Percentiles rank a stretch among this genome's conserved stretches.
phyloP scores from a whole-genome alignment of 92 coral and sea anemone genomes.

The Bergia sp. region DNA sequence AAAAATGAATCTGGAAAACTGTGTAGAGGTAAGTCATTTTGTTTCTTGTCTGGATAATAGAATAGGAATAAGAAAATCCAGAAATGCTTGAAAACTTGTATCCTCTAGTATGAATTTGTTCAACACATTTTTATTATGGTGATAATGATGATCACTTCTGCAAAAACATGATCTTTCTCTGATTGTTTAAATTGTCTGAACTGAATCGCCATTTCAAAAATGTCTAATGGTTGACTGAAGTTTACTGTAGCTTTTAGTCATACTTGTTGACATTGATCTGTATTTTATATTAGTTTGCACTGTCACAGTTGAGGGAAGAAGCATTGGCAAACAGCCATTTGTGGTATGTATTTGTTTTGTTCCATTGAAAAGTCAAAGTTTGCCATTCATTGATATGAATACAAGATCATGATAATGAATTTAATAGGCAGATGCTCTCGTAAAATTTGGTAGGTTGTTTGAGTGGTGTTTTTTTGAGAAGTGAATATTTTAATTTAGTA shows the following conservation, averaged over 20 bases:
- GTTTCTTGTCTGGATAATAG: not conserved
- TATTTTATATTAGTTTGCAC: not conserved
- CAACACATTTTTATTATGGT: not conserved
- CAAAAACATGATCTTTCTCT: not conserved
- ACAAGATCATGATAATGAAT: too few relatives aligned
- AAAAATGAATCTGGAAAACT: not conserved
- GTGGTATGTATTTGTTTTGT: too few relatives aligned
- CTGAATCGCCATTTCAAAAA: constrained; percentile 20
- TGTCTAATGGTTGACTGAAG: not conserved
- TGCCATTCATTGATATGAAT: too few relatives aligned
- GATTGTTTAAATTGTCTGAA: constrained; percentile 33
- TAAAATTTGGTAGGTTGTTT: too few relatives aligned
- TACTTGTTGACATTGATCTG: not conserved
- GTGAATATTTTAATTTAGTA: too few relatives aligned
- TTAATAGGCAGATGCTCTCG: too few relatives aligned
- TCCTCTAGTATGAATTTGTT: not conserved
- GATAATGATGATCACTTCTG: constrained; percentile 30
- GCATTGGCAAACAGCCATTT: too few relatives aligned
- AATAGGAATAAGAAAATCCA: too few relatives aligned
- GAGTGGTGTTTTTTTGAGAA: too few relatives aligned
- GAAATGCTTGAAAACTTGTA: not conserved
- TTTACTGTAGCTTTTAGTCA: not conserved
- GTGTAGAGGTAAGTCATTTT: not conserved
- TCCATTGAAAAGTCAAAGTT: too few relatives aligned
- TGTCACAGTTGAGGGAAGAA: too few relatives aligned